Evolutionary conservation across 2,113 vertebrate genomes (phyloP).

Genomic region (Forbesichthys agassizii): DNA sequence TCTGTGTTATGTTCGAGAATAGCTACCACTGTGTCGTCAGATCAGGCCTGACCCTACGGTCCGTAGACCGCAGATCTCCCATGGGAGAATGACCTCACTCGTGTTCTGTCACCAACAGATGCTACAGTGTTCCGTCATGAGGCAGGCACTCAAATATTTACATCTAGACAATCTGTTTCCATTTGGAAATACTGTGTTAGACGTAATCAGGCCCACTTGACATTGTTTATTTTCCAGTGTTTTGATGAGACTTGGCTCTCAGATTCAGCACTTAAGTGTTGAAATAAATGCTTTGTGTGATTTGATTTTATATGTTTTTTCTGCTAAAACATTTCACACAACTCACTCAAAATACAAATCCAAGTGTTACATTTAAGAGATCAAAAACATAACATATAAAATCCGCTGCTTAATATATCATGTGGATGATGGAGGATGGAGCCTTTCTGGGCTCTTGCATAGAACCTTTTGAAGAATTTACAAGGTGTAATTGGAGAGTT

Average conservation of each 20-base stretch:
- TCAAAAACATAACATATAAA: constrained; percentile 14
- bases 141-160: constrained; percentile 51
- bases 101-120: constrained; percentile 48
- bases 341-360: background rate
- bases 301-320: background rate
- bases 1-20: constrained; percentile 15
- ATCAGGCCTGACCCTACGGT: constrained; percentile 11
- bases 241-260: constrained; percentile 38
- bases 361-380: constrained; percentile 20
- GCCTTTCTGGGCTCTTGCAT: background rate
- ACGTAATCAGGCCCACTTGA: constrained; percentile 37
- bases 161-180: constrained; percentile 54
- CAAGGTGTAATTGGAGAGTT: constrained; percentile 15
- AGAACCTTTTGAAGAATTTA: constrained; percentile 18
- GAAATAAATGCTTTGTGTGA: constrained; percentile 8
- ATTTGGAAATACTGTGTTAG: constrained; percentile 43
- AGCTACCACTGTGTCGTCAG: constrained; percentile 1
- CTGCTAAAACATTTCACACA: constrained; percentile 7
- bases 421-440: background rate
- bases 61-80: constrained; percentile 22
- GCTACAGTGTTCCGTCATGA: constrained; percentile 41
- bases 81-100: constrained; percentile 51
- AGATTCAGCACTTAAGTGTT: constrained; percentile 27
- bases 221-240: constrained; percentile 43
- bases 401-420: constrained; percentile 7